Evolutionary conservation across 2,113 vertebrate genomes (phyloP).

Genomic region (Thunnus thynnus): DNA sequence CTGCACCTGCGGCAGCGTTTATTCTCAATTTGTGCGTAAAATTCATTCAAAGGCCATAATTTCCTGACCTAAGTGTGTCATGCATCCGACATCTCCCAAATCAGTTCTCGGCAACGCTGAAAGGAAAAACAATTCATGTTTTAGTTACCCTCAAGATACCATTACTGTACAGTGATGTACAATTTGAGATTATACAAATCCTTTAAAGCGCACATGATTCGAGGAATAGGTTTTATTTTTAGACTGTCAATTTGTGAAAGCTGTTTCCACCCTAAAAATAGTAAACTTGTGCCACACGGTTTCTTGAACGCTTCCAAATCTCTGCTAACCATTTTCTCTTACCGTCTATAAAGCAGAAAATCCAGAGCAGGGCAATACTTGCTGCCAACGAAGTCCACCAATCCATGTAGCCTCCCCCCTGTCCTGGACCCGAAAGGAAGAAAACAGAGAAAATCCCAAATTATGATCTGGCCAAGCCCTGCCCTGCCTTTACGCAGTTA

Average conservation of each 20-base stretch:
- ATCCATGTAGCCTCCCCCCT: slow-evolving; percentile 74
- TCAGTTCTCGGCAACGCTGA: neutral
- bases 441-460: slow-evolving; percentile 24
- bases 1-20: too few species aligned
- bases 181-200: too few species aligned
- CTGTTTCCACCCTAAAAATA: neutral
- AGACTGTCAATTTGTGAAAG: neutral
- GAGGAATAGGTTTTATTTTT: neutral
- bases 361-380: slow-evolving; percentile 74
- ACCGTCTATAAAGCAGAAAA: slow-evolving; percentile 82
- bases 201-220: too few species aligned
- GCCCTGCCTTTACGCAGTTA: slow-evolving; percentile 56
- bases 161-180: too few species aligned
- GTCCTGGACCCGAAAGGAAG: slow-evolving; percentile 57
- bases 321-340: slow-evolving; percentile 39
- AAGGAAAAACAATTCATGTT: neutral
- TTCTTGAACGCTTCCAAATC: slow-evolving; percentile 11
- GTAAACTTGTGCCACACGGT: neutral
- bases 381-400: slow-evolving; percentile 77
- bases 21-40: neutral
- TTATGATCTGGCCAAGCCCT: slow-evolving; percentile 57
- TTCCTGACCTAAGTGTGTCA: neutral
- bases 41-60: neutral
- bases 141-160: neutral
- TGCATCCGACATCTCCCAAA: neutral